phyloP scores from a whole-genome alignment of 1,140 invertebrate species.

The Lepidotrigona ventralis region DNA sequence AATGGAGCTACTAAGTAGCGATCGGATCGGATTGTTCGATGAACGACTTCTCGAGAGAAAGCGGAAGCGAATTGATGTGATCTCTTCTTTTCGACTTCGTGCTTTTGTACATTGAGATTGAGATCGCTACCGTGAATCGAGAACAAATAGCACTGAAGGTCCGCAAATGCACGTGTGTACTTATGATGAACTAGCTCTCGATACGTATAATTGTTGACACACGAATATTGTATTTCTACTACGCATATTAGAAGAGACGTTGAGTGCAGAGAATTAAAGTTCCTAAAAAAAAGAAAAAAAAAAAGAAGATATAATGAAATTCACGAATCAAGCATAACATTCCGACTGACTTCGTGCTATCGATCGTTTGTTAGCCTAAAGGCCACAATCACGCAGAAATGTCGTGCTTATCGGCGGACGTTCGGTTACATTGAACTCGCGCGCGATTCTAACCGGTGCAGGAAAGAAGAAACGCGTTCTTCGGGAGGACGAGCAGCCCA shows the following conservation, averaged over 20 bases:
- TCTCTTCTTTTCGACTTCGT: background rate
- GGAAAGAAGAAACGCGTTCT: background rate
- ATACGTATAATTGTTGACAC: no score
- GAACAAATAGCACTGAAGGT: no score
- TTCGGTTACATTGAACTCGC: slow-evolving; percentile 35
- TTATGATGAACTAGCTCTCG: no score
- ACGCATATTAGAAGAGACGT: no score
- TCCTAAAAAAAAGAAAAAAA: no score
- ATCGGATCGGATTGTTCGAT: background rate
- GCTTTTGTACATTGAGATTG: background rate
- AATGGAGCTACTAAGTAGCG: background rate
- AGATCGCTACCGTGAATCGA: no score
- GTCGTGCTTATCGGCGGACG: background rate
- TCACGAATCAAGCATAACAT: background rate
- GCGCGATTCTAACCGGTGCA: background rate
- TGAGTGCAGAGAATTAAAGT: no score
- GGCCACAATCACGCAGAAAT: background rate
- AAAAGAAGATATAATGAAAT: no score
- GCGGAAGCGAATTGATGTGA: background rate
- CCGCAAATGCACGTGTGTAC: no score
- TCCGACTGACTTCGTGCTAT: background rate
- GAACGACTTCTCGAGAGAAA: background rate
- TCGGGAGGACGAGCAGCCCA: background rate
- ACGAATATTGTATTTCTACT: no score
- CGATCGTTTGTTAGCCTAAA: background rate